Evolutionary conservation across 1,140 invertebrate genomes (phyloP), one percentile per base, ranked within the genome.

Genomic region (Trachelipus rathkii): DNA sequence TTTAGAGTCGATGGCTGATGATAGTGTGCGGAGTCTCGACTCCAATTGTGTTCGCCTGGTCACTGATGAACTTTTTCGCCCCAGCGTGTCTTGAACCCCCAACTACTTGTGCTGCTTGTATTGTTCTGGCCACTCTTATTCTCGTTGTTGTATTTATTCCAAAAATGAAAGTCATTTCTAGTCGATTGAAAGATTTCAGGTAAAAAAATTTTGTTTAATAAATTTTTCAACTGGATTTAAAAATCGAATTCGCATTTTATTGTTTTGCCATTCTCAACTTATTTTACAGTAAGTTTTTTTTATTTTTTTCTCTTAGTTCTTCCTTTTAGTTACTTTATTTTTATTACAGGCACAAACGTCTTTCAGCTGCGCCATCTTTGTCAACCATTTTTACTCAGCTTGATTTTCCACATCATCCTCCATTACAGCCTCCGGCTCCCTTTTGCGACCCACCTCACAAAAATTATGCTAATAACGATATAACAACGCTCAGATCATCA

Each of bases 351-450:
- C 50, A 60, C 19, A 60, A 60, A 60, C 50, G 50, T 19, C 50
- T 60, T 15, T 74, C 71, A 43, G 74, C 74, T 13, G 45, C 77
- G 68, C 24, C 74, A 21, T 76, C 77, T 7, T 46, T 78, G 15
- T 78, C 77, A 24, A 78, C 77, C 33, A 73, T 78, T 9, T 76
- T 78, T 43, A 70, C 74, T 3, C 50, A 60, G 10, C 71, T 72
- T 13, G 77, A 78, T 23, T 60, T 60, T 60, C 50, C 50, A 15
- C 50, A 60, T 60, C 50, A 60, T 19, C 50, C 50, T 60, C 33
- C 33, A 33, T 60, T 60, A 19, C 50, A 60, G 8, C 50, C 50
- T 19, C 50, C 50, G 11, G 11, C 50, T 60, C 50, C 50, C 50
- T 60, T 60, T 19, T 60, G 50, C 50, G 50, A 60, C 8, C 50